A percentile compares a stretch with the other conserved stretches of the same genome.
phyloP scores from a whole-genome alignment of 2,113 vertebrate species.

The Callipepla squamata region DNA sequence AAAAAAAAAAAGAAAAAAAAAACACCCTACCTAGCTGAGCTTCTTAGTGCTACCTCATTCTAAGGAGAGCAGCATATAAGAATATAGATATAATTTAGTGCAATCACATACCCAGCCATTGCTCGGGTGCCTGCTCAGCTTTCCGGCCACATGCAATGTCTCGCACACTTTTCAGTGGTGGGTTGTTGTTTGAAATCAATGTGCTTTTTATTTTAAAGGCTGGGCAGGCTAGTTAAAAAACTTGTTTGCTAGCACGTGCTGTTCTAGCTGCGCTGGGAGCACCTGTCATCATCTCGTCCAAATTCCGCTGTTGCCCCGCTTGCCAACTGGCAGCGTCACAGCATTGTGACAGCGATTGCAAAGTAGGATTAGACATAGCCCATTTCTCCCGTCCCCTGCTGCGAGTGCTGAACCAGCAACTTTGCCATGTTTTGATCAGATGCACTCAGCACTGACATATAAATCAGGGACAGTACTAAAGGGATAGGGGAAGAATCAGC shows the following conservation, averaged over 20 bases:
- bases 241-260: background rate
- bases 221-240: background rate
- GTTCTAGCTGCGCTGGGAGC: background rate
- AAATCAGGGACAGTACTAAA: conserved; percentile 43
- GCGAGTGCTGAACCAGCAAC: conserved; percentile 66
- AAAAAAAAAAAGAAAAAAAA: background rate
- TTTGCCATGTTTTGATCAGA: conserved; percentile 53
- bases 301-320: background rate
- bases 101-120: background rate
- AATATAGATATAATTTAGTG: background rate
- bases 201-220: background rate
- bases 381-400: conserved; percentile 43
- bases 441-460: conserved; percentile 21
- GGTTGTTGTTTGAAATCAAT: background rate
- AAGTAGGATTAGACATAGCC: conserved; percentile 20
- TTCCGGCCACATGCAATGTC: background rate
- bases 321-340: background rate
- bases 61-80: background rate
- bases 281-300: background rate
- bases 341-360: background rate
- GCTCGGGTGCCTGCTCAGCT: background rate
- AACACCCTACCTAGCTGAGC: conserved; percentile 38
- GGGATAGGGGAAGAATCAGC: conserved; percentile 33
- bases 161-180: background rate
- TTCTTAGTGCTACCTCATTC: conserved; percentile 35